Evolutionary conservation across 2,888 invertebrate genomes (phyloP), one percentile per base, ranked within the genome.

Genomic region (Chesias legatella): DNA sequence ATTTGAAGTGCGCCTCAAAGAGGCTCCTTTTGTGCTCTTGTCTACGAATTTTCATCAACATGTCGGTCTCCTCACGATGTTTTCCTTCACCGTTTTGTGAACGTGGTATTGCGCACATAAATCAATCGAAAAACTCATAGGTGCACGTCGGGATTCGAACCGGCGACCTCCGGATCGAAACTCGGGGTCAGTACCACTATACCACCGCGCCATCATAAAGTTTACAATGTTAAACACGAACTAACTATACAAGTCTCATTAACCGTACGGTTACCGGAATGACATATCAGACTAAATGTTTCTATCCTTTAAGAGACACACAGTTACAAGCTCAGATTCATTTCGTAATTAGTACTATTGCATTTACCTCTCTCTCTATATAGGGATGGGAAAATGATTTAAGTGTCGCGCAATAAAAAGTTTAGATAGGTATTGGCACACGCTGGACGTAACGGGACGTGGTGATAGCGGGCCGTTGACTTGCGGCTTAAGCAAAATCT

Each of bases 241-340:
- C 63, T 67, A 73, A 67, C 73, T 73, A 61, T 75, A 73, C 74
- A 83, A n/a, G n/a, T n/a, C 83, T 84, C 82, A 74, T 70, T 65
- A 69, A 67, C 75, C 74, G 66, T 73, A 74, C 82, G 76, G 76
- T 80, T 80, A 82, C 79, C 76, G 77, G 76, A 73, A 67, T 78
- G 68, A 73, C 77, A 83, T 84, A 73, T 78, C 80, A 79, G 48
- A 75, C 74, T 85, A 85, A 83, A 83, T 80, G 77, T 72, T 80
- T 76, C 71, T 82, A 77, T 74, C 80, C 83, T 80, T 83, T 80
- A 79, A 73, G 55, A 77, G 78, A 51, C 20, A 60, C 69, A 78
- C 81, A 81, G 82, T 80, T 83, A 81, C 70, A 73, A 71, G 56
- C 51, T 65, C 48, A 58, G 54, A 58, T 57, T 58, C 59, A 72